Evolutionary conservation across 2,797 vertebrate genomes (phyloP).

Genomic region (Sebastolobus altivelis): DNA sequence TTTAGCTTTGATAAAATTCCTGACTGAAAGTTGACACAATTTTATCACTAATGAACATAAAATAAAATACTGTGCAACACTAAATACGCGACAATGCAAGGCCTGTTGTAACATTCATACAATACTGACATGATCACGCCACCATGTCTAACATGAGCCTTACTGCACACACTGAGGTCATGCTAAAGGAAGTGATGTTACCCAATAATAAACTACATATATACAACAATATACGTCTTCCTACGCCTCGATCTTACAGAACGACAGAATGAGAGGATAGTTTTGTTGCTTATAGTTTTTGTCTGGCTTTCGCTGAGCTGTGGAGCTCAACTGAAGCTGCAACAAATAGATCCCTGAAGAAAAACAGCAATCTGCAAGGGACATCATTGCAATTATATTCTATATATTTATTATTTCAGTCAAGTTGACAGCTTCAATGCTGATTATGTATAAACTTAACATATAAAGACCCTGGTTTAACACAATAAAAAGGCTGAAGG

Average conservation of each 20-base stretch:
- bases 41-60: conserved; percentile 61
- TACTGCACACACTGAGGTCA: conserved; percentile 50
- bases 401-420: conserved; percentile 54
- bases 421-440: conserved; percentile 63
- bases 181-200: conserved; percentile 50
- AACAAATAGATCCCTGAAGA: conserved; percentile 60
- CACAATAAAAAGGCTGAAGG: conserved; percentile 47
- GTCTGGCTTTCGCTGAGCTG: conserved; percentile 31
- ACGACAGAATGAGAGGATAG: conserved; percentile 32
- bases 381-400: conserved; percentile 39
- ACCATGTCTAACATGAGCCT: conserved; percentile 63
- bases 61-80: conserved; percentile 79
- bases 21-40: conserved; percentile 28
- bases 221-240: conserved; percentile 39
- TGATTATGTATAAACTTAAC: conserved; percentile 49
- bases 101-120: conserved; percentile 85
- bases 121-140: conserved; percentile 70
- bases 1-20: conserved; percentile 55
- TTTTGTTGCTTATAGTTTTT: conserved; percentile 29
- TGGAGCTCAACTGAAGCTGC: conserved; percentile 48
- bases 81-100: conserved; percentile 71
- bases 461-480: conserved; percentile 60
- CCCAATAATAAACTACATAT: conserved; percentile 55
- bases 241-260: conserved; percentile 33
- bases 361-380: conserved; percentile 42